phyloP scores from a whole-genome alignment of 35 echinoderm and acorn worm species.

The Apostichopus japonicus region DNA sequence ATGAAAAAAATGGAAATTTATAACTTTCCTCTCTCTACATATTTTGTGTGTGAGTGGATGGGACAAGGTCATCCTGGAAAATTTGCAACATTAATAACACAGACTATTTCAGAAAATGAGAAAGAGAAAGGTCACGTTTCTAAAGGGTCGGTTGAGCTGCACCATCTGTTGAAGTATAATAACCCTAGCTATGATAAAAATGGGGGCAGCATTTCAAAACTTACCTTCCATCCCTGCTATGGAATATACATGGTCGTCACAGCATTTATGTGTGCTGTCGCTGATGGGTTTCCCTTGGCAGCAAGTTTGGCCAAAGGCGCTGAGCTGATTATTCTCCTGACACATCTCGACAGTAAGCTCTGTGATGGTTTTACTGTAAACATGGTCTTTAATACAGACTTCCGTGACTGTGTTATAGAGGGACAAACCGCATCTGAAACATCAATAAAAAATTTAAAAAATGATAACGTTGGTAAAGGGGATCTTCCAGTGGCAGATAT shows the following conservation, averaged over 20 bases:
- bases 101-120: no score
- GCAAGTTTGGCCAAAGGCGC: conserved; percentile 17
- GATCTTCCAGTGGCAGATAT: no score
- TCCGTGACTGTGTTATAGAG: background rate
- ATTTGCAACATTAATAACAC: no score
- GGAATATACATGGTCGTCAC: background rate
- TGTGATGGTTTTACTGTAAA: background rate
- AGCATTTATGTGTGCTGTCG: conserved; percentile 35
- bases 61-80: no score
- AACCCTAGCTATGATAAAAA: background rate
- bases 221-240: conserved; percentile 13
- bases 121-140: no score
- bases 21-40: no score
- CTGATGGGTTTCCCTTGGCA: conserved; percentile 30
- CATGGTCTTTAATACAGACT: conserved; percentile 23
- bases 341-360: background rate
- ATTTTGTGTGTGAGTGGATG: no score
- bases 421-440: background rate
- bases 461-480: no score
- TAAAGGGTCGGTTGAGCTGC: no score
- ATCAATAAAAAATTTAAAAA: no score
- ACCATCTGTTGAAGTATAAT: no score
- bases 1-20: background rate
- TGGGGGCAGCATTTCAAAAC: background rate
- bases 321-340: background rate